Evolutionary conservation across 2,888 invertebrate genomes (phyloP), one percentile per base, ranked within the genome.

Genomic region (Carcina quercana): DNA sequence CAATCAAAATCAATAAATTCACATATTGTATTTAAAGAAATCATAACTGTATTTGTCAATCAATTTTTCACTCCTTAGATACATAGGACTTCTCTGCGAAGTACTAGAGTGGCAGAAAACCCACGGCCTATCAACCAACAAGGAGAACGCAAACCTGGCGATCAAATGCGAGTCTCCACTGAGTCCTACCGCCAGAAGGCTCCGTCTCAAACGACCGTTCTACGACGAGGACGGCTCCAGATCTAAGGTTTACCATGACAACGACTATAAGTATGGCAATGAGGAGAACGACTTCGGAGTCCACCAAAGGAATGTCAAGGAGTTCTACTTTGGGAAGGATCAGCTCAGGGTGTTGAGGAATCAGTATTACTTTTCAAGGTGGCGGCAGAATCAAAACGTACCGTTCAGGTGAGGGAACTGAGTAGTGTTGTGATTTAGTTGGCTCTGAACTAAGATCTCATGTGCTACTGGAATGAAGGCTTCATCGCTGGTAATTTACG

Each of bases 71-170:
- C n/a, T n/a, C 24, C 52, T 26, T 65, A 91, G 91, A 56, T 98
- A 98, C 70, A 97, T 97, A 42, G 90, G 91, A 29, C 86, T 97
- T 1, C 85, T 97, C 13, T 91, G 90, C 38, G 92, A 91, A 58
- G 94, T 97, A 0, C 67, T 97, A 7, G 95, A 96, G 53, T 97
- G 95, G 94, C 97, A 97, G 74, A 92, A 89, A 49, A 72, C 55
- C 19, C 74, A 82, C 38, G 72, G 75, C 3, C 59, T 72, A 1
- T 55, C 73, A 6, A 79, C 71, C 39, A 84, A 84, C 49, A 83
- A 79, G 39, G 80, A 83, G 30, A 85, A 80, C 53, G 62, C 70
- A 0, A 69, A 59, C 15, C 53, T 84, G 0, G 80, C 83, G 21
- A 86, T 84, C 35, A 89, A 87, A 69, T 88, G 79, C 50, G 87